Base-by-base conservation (phyloP, 2,113 vertebrate genomes). In the Lonchura striata region DNA sequence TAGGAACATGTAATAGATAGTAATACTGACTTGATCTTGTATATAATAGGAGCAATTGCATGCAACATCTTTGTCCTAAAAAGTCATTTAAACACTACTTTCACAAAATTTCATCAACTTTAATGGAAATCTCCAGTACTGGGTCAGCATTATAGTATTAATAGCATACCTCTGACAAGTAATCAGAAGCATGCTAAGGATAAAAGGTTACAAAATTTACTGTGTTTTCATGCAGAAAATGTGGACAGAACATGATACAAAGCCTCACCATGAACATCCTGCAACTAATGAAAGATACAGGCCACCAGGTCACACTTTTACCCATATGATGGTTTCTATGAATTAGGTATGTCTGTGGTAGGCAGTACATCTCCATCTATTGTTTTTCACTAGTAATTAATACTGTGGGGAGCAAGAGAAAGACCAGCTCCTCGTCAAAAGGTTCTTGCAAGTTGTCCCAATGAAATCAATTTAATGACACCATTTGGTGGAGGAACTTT, bases 381-480 rank as follows among this genome's bases (percentile, higher is more conserved):
- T 81, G 28, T 75, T 92, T 89, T 84, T 70, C 63, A 28, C 35
- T 52, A 47, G 15, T 94, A 94, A 92, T 92, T 91, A 84, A 30
- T 63, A 82, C 88, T 68, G 24, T 46, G 24, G 66, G 57, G 87
- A 96, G 20, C 23, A 85, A 50, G 23, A 82, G 15, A 91, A 86
- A 79, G 28, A 65, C 14, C 13, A 93, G 5, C 15, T 92, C 19
- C 60, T 63, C 15, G 3, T 75, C 42, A 71, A 35, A 50, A 6
- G 9, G 5, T 13, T 76, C 16, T 87, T 68, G 20, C 37, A 91
- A 80, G 57, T 27, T 92, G 30, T 87, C 66, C 66, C 41, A 87
- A n/a, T 54, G 78, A 95, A 94, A 96, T 82, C 50, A 96, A 92
- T 85, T 84, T 89, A 76, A 82, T 71, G 44, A 53, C 31, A 49